phyloP scores from a whole-genome alignment of 2,797 vertebrate species.

The Nannoperca australis region DNA sequence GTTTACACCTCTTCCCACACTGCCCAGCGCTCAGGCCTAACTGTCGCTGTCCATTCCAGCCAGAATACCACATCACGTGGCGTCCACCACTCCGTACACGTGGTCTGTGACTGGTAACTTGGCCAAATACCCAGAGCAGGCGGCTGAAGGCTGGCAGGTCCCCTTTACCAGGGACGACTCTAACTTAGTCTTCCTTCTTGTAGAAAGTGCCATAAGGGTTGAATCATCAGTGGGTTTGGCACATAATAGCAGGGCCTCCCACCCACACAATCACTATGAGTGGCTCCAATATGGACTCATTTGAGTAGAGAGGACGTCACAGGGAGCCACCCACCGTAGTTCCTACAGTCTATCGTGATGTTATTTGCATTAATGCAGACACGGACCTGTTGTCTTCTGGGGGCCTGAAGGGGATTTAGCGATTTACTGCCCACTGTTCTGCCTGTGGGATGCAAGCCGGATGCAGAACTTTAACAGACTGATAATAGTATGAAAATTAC shows the following conservation, averaged over 20 bases:
- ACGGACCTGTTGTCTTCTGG: neutral
- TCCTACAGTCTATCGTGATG: constrained; percentile 15
- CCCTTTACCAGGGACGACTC: constrained; percentile 15
- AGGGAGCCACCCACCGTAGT: constrained; percentile 45
- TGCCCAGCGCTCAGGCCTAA: constrained; percentile 41
- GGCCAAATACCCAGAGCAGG: constrained; percentile 51
- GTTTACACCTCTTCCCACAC: constrained; percentile 72
- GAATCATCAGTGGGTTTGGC: constrained; percentile 67
- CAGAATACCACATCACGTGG: constrained; percentile 37
- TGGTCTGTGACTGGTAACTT: constrained; percentile 52
- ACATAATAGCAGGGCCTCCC: constrained; percentile 50
- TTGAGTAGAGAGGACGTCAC: constrained; percentile 53
- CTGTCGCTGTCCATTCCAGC: constrained; percentile 41
- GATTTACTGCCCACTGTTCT: constrained; percentile 8
- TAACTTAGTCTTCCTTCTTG: constrained; percentile 44
- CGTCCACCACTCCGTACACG: constrained; percentile 32
- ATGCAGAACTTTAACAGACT: constrained; percentile 8
- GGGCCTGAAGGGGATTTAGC: constrained; percentile 1
- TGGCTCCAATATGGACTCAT: constrained; percentile 45
- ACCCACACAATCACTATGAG: constrained; percentile 50
- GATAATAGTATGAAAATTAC: too few species aligned
- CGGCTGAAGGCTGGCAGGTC: constrained; percentile 24
- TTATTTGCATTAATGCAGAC: constrained; percentile 23
- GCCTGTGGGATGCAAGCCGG: neutral
- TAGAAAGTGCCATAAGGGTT: constrained; percentile 47